Evolutionary conservation across 2,888 invertebrate species (phyloP).

Genomic region (Leptura quadrifasciata): DNA sequence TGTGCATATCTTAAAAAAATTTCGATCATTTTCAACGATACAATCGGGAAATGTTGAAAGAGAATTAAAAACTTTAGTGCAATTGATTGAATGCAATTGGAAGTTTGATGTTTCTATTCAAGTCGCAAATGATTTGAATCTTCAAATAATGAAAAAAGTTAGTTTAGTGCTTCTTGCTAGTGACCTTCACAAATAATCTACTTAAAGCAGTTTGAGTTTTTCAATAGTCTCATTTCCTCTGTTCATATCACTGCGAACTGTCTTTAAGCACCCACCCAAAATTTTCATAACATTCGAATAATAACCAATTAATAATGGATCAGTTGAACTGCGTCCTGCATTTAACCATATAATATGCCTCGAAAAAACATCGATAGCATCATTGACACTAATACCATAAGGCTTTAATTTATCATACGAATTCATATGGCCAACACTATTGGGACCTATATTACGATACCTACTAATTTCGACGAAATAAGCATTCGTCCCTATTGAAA

Average conservation of each 20-base stretch:
- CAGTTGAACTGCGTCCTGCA: constrained; percentile 43
- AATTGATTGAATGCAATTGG: too few species aligned
- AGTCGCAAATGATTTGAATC: constrained; percentile 22
- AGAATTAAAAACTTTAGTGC: too few species aligned
- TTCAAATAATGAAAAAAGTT: too few species aligned
- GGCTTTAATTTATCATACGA: constrained; percentile 52
- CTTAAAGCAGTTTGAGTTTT: constrained; percentile 43
- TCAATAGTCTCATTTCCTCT: constrained; percentile 50
- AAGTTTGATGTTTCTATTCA: too few species aligned
- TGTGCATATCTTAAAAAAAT: constrained; percentile 36
- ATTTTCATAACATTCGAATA: constrained; percentile 42
- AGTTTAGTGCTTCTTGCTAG: too few species aligned
- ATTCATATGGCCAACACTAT: constrained; percentile 49
- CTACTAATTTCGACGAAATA: too few species aligned
- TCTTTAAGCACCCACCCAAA: constrained; percentile 40
- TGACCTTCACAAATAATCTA: constrained; percentile 22
- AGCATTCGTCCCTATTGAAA: too few species aligned
- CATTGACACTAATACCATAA: constrained; percentile 47
- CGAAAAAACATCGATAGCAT: constrained; percentile 48
- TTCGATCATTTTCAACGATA: too few species aligned
- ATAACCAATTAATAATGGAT: constrained; percentile 48
- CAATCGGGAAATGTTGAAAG: too few species aligned
- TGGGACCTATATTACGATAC: too few species aligned
- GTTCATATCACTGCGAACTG: constrained; percentile 50
- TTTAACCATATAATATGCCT: constrained; percentile 49